These are phyloP conservation scores for Tanypteryx hageni DNA, from an alignment of 2,888 invertebrate species.

Conservation along the genomic window DNA sequence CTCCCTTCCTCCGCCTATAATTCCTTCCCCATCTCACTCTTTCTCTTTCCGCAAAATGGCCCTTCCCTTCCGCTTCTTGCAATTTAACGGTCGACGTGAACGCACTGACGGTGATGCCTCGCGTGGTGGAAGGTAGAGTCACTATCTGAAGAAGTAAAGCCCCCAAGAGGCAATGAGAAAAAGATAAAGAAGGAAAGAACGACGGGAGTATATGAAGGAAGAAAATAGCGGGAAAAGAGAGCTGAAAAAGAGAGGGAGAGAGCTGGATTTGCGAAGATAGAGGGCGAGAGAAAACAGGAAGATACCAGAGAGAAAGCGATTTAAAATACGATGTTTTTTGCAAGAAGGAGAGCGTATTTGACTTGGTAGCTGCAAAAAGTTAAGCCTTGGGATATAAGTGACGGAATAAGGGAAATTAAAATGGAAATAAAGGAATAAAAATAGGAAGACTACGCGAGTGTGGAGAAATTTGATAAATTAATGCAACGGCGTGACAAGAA, in stretches of 20 bases:
- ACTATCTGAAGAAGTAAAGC: constrained; percentile 7
- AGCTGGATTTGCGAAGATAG: not conserved
- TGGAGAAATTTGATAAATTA: not conserved
- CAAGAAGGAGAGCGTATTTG: not conserved
- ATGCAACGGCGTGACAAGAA: too few relatives aligned
- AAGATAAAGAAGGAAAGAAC: not conserved
- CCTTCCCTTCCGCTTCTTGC: constrained; percentile 23
- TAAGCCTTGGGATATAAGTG: constrained; percentile 29
- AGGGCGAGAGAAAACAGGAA: not conserved
- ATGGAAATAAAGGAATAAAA: not conserved
- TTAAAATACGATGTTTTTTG: too few relatives aligned
- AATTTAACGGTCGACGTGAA: constrained; percentile 23
- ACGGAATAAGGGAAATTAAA: constrained; percentile 28
- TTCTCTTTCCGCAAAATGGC: constrained; percentile 3
- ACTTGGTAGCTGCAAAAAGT: constrained; percentile 19
- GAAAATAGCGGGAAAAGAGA: not conserved
- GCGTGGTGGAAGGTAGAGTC: not conserved
- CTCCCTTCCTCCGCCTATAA: not conserved
- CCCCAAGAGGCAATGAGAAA: not conserved
- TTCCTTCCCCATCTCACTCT: not conserved
- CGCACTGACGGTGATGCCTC: not conserved
- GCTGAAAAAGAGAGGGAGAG: not conserved
- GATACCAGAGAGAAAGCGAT: not conserved
- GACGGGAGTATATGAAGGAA: not conserved
- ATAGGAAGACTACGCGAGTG: not conserved